Evolutionary conservation across 1,140 invertebrate genomes (phyloP).

Genomic region (Rhagoletis zephyria): DNA sequence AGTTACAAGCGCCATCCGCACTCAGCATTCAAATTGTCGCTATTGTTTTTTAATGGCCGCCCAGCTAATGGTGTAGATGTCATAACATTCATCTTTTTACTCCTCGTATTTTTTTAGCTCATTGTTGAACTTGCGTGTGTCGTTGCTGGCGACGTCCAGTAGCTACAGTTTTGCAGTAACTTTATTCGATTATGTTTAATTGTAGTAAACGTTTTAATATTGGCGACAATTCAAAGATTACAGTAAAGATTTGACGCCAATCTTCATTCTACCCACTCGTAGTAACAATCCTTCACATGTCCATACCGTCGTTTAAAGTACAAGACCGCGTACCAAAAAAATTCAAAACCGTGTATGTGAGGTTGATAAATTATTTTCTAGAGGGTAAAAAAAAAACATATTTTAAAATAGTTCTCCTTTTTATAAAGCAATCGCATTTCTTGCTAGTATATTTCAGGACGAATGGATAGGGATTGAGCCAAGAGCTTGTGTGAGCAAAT

Average conservation of each 20-base stretch:
- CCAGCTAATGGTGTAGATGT: conserved; percentile 40
- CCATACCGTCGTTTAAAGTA: no score
- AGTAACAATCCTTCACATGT: no score
- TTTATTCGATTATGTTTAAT: conserved; percentile 2
- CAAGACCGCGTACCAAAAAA: no score
- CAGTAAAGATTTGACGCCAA: neutral
- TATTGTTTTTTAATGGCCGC: conserved; percentile 18
- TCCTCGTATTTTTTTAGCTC: conserved; percentile 25
- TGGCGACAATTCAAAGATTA: conserved; percentile 43
- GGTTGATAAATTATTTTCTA: no score
- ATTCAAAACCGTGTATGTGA: no score
- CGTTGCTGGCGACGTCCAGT: neutral
- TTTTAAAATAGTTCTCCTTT: no score
- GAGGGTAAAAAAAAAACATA: no score
- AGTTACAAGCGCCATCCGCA: neutral
- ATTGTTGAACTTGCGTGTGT: neutral
- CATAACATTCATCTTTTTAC: conserved; percentile 43
- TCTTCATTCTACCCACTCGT: neutral
- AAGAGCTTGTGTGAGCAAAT: no score
- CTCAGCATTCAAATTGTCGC: conserved; percentile 19
- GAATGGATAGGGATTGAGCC: no score
- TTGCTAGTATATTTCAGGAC: no score
- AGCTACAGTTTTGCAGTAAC: neutral
- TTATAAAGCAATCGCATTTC: no score
- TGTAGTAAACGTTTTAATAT: conserved; percentile 27